Evolutionary conservation across 2,113 vertebrate species (phyloP).

Genomic region (Dolichotis patagonum): DNA sequence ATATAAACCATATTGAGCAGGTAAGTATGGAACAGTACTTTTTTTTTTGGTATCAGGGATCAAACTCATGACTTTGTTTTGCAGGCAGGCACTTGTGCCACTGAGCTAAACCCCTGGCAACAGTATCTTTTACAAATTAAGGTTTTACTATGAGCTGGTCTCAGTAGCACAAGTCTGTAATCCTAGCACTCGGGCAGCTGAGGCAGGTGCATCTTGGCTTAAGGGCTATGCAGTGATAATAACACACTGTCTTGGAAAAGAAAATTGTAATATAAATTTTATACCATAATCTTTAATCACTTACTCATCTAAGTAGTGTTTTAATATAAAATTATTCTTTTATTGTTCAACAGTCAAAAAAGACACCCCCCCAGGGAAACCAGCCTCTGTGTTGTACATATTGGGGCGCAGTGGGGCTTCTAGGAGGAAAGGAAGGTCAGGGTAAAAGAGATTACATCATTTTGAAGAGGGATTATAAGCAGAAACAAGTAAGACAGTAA

Average conservation of each 20-base stretch:
- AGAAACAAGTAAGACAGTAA: not conserved
- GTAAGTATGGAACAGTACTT: not conserved
- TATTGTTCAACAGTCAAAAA: not conserved
- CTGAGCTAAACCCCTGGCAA: too few relatives aligned
- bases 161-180: not conserved
- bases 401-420: not conserved
- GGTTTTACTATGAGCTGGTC: not conserved
- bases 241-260: not conserved
- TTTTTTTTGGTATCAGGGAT: too few relatives aligned
- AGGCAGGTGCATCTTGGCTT: not conserved
- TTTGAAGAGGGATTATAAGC: not conserved
- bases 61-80: too few relatives aligned
- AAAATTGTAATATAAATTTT: slow-evolving; percentile 24
- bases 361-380: not conserved
- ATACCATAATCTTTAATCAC: not conserved
- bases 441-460: not conserved
- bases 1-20: not conserved
- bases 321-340: slow-evolving; percentile 21
- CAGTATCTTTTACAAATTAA: not conserved
- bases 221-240: not conserved
- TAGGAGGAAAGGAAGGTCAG: not conserved
- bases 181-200: not conserved
- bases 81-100: too few relatives aligned
- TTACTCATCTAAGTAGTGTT: not conserved
- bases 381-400: not conserved